Evolutionary conservation across 2,888 invertebrate genomes (phyloP).

Genomic region (Acanthopleura granulata): DNA sequence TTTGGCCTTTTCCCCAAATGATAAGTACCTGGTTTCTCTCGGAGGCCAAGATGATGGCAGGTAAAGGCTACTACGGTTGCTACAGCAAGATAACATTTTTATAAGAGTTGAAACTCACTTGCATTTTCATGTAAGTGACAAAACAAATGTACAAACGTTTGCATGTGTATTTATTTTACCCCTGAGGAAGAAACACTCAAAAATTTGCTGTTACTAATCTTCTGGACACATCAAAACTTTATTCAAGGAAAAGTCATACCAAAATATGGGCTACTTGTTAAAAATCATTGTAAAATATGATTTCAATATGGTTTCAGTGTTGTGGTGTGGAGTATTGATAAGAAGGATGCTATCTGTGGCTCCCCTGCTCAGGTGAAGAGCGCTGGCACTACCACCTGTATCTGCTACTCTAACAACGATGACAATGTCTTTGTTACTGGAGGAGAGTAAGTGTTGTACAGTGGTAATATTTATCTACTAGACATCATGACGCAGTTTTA

Average conservation of each 20-base stretch:
- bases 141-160: too few relatives aligned
- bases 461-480: too few relatives aligned
- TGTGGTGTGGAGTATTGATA: conserved; percentile 85
- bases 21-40: conserved; percentile 84
- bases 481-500: neutral
- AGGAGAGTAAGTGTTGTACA: conserved; percentile 66
- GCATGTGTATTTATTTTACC: too few relatives aligned
- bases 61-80: conserved; percentile 44
- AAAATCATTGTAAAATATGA: neutral
- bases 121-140: too few relatives aligned
- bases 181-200: neutral
- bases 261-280: neutral
- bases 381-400: conserved; percentile 79
- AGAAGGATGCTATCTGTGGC: conserved; percentile 76
- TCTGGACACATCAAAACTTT: neutral
- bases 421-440: conserved; percentile 69
- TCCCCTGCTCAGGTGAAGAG: conserved; percentile 77
- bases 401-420: conserved; percentile 67
- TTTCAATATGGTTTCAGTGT: conserved; percentile 73
- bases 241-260: neutral
- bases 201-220: neutral
- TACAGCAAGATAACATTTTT: too few relatives aligned
- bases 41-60: conserved; percentile 91
- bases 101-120: too few relatives aligned
- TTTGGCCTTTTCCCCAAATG: conserved; percentile 85